Percentiles rank a stretch among this genome's conserved stretches.
phyloP scores from a whole-genome alignment of 2,797 vertebrate species.

The Carcharodon carcharias region DNA sequence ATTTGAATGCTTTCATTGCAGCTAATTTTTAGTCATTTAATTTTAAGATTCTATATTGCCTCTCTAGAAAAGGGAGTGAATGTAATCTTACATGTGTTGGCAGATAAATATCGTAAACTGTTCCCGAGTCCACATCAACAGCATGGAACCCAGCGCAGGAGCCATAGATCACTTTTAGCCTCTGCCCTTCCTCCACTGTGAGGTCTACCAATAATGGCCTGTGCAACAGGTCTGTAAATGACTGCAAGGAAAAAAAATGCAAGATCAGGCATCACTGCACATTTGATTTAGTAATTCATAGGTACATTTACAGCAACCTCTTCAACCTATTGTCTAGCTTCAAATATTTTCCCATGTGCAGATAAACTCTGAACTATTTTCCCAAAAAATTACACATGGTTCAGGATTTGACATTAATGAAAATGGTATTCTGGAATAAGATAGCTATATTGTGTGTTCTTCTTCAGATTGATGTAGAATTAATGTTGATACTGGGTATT shows the following conservation, averaged over 20 bases:
- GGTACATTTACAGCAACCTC: neutral
- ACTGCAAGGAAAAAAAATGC: constrained; percentile 55
- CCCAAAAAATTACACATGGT: neutral
- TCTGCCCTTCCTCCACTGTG: constrained; percentile 80
- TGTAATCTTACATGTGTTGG: constrained; percentile 72
- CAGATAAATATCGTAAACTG: constrained; percentile 82
- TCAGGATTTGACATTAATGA: neutral
- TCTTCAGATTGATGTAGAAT: neutral
- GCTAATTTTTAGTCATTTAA: neutral
- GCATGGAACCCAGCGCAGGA: constrained; percentile 81
- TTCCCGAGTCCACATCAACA: constrained; percentile 81
- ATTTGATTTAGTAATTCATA: neutral
- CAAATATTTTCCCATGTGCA: neutral
- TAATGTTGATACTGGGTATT: neutral
- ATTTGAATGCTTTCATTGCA: neutral
- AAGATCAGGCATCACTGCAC: neutral
- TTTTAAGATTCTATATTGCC: neutral
- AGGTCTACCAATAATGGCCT: constrained; percentile 81
- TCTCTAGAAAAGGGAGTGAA: neutral
- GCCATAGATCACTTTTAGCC: constrained; percentile 83
- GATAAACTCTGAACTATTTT: neutral
- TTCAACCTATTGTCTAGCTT: neutral
- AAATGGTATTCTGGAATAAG: neutral
- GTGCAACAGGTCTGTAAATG: constrained; percentile 77
- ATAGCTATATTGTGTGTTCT: neutral